phyloP scores from a whole-genome alignment of 2,113 vertebrate species.

The Raja brachyura region DNA sequence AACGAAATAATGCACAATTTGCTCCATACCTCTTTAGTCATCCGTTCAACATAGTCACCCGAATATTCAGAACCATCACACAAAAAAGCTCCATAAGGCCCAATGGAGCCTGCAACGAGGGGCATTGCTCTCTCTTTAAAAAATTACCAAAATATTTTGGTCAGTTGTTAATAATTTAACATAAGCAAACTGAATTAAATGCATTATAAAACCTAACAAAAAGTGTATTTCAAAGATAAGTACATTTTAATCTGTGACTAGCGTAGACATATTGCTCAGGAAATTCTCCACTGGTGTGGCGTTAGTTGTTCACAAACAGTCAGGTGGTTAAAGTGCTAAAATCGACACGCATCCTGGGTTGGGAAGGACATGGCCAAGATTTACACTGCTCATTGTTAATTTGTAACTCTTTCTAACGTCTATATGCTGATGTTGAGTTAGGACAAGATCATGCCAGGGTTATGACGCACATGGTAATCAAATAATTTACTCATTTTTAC shows the following conservation, averaged over 20 bases:
- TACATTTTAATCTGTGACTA: not conserved
- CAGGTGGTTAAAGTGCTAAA: not conserved
- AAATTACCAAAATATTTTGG: conserved; percentile 2
- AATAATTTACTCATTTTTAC: not conserved
- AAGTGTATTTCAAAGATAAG: not conserved
- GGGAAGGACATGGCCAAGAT: not conserved
- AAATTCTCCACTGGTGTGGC: not conserved
- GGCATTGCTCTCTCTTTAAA: conserved; percentile 48
- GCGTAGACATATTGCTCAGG: not conserved
- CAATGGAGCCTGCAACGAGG: conserved; percentile 63
- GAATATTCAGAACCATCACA: conserved; percentile 66
- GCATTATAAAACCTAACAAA: not conserved
- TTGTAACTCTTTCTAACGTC: not conserved
- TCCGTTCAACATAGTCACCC: conserved; percentile 56
- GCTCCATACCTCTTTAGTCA: conserved; percentile 59
- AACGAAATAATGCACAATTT: not conserved
- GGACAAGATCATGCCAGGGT: not conserved
- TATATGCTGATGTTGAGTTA: not conserved
- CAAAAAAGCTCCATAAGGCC: conserved; percentile 65
- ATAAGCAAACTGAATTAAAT: not conserved
- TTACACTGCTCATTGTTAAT: not conserved
- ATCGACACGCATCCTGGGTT: not conserved
- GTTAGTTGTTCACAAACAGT: not conserved
- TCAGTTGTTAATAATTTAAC: not conserved
- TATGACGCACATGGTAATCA: not conserved